These are phyloP conservation scores for Macrophya alboannulata DNA, from an alignment of 2,888 invertebrate species.

Conservation along the genomic window DNA sequence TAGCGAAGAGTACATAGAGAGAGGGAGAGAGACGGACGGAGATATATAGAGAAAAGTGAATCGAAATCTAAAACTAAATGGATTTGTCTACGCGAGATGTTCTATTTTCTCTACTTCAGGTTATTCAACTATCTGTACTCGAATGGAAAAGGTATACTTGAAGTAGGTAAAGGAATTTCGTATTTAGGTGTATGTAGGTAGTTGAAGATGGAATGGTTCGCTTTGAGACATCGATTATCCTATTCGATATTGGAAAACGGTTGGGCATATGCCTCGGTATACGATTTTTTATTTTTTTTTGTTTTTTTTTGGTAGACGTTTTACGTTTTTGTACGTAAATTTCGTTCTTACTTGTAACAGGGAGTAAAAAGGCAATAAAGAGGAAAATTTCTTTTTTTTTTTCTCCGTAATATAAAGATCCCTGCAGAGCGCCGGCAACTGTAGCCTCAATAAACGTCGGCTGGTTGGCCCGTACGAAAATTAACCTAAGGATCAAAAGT, in stretches of 20 bases:
- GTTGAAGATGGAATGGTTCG: neutral
- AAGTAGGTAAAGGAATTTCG: neutral
- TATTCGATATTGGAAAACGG: neutral
- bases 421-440: neutral
- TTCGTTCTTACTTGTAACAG: neutral
- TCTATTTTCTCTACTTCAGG: neutral
- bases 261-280: neutral
- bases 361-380: neutral
- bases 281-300: neutral
- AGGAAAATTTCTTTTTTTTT: neutral
- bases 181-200: too few species aligned
- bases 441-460: conserved; percentile 13
- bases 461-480: conserved; percentile 9
- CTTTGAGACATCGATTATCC: neutral
- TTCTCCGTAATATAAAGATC: neutral
- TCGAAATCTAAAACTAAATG: conserved; percentile 19
- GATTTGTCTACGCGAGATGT: neutral
- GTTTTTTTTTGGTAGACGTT: neutral
- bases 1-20: neutral
- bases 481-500: conserved; percentile 37
- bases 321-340: neutral
- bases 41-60: too few species aligned
- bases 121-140: neutral
- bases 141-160: neutral
- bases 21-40: neutral